These are phyloP conservation scores for Cavia porcellus DNA, from an alignment of 2,113 vertebrate genomes.

Conservation along the genomic window DNA sequence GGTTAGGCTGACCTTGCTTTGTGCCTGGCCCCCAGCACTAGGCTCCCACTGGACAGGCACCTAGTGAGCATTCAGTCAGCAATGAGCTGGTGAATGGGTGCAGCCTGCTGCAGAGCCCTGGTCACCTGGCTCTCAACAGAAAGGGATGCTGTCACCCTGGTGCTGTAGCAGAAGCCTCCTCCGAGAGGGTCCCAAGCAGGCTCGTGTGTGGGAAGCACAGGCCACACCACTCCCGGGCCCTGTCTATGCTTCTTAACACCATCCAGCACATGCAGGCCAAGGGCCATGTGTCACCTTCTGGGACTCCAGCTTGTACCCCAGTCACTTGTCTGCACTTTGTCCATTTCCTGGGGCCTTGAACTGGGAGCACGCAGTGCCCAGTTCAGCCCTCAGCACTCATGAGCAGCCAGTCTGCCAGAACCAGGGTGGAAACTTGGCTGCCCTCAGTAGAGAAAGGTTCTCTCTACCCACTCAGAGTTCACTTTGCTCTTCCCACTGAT, in stretches of 20 bases:
- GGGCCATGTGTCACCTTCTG: no score
- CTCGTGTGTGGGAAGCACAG: background rate
- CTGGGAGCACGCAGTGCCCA: background rate
- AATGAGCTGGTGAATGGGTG: background rate
- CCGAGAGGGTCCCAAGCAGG: background rate
- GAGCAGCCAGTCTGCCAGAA: background rate
- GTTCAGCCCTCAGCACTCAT: background rate
- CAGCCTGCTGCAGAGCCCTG: background rate
- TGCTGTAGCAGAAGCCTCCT: background rate
- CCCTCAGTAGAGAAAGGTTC: background rate
- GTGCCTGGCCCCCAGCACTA: background rate
- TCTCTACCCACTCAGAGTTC: background rate
- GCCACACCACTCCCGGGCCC: background rate
- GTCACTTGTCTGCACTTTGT: background rate
- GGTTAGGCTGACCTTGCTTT: background rate
- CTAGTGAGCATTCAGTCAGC: background rate
- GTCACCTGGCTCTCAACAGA: background rate
- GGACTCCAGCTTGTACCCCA: background rate
- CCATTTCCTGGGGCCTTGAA: background rate
- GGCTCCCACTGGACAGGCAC: background rate
- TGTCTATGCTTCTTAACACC: background rate
- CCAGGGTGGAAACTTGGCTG: background rate
- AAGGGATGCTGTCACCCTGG: background rate
- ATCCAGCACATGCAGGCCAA: background rate
- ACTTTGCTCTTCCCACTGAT: background rate